Conservation (phyloP, 2,797 vertebrate species). For the Phrynocephalus forsythii region DNA sequence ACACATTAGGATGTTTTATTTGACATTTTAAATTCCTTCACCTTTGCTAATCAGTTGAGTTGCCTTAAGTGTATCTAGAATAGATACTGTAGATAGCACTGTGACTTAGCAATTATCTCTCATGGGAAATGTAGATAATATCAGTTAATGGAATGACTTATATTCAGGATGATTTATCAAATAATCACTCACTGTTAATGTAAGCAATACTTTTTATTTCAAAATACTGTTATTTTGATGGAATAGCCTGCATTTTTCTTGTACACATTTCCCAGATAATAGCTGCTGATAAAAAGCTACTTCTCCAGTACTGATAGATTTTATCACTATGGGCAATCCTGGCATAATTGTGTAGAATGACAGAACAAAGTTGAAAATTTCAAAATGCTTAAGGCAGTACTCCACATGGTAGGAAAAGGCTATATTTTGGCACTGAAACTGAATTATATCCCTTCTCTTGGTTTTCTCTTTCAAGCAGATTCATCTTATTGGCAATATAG, state of each 20-base stretch:
- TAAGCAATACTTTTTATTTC: slow-evolving; percentile 38
- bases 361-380: not conserved
- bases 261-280: not conserved
- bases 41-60: not conserved
- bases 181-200: slow-evolving; percentile 24
- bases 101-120: not conserved
- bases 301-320: not conserved
- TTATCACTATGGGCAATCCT: not conserved
- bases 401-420: not conserved
- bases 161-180: slow-evolving; percentile 7
- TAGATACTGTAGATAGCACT: slow-evolving; percentile 2
- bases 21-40: not conserved
- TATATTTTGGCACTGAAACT: not conserved
- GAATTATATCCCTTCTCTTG: not conserved
- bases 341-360: not conserved
- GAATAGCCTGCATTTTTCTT: not conserved
- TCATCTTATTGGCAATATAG: not conserved
- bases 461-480: not conserved
- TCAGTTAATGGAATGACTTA: not conserved
- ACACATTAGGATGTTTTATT: not conserved
- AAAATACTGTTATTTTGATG: not conserved
- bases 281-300: not conserved
- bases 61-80: not conserved
- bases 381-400: not conserved
- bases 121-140: slow-evolving; percentile 8